A percentile compares a stretch with the other conserved stretches of the same genome.
phyloP scores from a whole-genome alignment of 2,113 vertebrate genomes.

The Hypocryptadius cinnamomeus region DNA sequence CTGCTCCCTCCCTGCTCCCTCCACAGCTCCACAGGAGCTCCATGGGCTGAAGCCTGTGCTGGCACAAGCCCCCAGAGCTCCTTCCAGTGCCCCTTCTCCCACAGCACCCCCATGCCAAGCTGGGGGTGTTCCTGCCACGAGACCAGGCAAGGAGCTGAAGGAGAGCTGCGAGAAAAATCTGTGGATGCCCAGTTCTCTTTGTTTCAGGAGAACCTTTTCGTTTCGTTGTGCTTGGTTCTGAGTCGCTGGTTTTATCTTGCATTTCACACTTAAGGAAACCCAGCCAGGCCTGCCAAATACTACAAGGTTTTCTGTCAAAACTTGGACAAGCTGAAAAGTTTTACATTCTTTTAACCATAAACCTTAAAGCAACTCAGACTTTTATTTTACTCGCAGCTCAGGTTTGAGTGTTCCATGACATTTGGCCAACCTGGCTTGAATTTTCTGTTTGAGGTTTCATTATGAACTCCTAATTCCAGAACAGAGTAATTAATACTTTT shows the following conservation, averaged over 20 bases:
- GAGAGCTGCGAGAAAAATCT: background rate
- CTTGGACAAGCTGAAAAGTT: slow-evolving; percentile 45
- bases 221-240: background rate
- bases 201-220: background rate
- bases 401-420: slow-evolving; percentile 18
- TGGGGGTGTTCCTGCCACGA: background rate
- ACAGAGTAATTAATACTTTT: slow-evolving; percentile 37
- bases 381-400: background rate
- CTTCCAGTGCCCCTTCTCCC: background rate
- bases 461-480: slow-evolving; percentile 12
- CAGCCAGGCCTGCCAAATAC: slow-evolving; percentile 33
- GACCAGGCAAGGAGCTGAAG: background rate
- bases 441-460: slow-evolving; percentile 17
- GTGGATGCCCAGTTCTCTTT: background rate
- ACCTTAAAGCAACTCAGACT: slow-evolving; percentile 25
- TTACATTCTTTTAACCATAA: slow-evolving; percentile 19
- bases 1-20: background rate
- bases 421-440: slow-evolving; percentile 7
- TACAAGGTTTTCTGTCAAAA: slow-evolving; percentile 45
- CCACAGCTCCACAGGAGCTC: background rate
- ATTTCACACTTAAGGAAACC: slow-evolving; percentile 36
- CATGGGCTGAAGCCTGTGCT: rapidly evolving
- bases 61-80: background rate
- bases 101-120: rapidly evolving
- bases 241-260: background rate